phyloP scores from a whole-genome alignment of 92 coral and sea anemone genomes.

The Porites cylindrica region DNA sequence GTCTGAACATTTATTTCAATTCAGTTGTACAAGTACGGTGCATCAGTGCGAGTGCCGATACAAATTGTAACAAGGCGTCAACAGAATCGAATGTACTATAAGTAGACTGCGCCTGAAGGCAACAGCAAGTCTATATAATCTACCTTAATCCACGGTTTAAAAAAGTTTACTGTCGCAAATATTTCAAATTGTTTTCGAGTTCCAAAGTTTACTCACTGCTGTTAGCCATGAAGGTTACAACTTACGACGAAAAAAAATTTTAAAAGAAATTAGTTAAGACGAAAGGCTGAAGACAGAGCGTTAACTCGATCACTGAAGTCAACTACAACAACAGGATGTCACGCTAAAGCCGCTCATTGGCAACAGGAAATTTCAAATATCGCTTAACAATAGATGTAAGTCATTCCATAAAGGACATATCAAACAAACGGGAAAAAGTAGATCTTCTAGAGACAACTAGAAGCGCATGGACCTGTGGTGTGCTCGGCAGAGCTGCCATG shows the following conservation, averaged over 20 bases:
- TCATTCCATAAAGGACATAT: not conserved
- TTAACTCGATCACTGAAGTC: not conserved
- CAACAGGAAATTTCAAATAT: slow-evolving; percentile 10
- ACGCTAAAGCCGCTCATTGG: not conserved
- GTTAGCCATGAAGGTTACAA: not conserved
- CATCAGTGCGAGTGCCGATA: not conserved
- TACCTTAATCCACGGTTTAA: no score
- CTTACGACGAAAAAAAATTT: not conserved
- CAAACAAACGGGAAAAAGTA: slow-evolving; percentile 16
- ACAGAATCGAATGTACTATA: not conserved
- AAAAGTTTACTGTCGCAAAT: no score
- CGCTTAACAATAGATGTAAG: slow-evolving; percentile 10
- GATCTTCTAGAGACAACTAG: not conserved
- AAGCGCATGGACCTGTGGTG: slow-evolving; percentile 13
- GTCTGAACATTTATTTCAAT: no score
- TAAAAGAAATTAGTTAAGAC: not conserved
- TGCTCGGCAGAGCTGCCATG: not conserved
- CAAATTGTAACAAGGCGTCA: not conserved
- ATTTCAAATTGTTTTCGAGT: not conserved
- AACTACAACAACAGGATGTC: not conserved
- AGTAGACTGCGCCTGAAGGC: no score
- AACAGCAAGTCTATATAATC: no score
- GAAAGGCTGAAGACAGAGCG: not conserved
- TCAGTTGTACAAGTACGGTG: no score
- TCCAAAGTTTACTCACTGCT: not conserved